Evolutionary conservation across 1,140 invertebrate species (phyloP).

Genomic region (Sesamia nonagrioides): DNA sequence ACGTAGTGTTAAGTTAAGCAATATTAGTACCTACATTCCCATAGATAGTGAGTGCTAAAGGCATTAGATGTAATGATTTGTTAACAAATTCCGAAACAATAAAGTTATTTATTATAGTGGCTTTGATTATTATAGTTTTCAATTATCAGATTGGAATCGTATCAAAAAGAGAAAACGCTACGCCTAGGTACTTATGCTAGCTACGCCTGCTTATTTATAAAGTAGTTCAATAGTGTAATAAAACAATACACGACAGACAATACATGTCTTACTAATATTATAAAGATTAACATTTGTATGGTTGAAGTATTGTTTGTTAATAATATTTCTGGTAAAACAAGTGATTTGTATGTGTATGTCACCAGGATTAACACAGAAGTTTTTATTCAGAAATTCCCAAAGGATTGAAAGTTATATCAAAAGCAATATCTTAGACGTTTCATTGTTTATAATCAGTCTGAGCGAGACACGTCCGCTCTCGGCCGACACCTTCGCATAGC

Average conservation of each 20-base stretch:
- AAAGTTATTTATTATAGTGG: neutral
- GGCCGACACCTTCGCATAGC: slow-evolving; percentile 39
- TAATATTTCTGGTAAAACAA: no score
- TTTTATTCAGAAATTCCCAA: no score
- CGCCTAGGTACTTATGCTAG: no score
- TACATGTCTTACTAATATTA: no score
- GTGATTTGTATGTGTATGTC: no score
- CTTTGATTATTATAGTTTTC: neutral
- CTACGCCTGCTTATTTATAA: neutral
- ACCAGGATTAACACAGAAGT: no score
- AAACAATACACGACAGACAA: neutral
- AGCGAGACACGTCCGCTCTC: slow-evolving; percentile 35
- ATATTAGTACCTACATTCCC: neutral
- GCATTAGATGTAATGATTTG: neutral
- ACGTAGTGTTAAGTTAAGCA: no score
- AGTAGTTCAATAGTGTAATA: neutral
- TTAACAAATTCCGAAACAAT: neutral
- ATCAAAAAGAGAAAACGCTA: no score
- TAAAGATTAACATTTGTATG: no score
- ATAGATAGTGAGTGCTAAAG: neutral
- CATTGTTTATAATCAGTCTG: slow-evolving; percentile 35
- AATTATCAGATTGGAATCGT: no score
- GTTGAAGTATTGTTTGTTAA: no score
- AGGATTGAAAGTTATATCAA: slow-evolving; percentile 14
- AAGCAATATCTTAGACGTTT: slow-evolving; percentile 15